Conservation (phyloP, 1,140 invertebrate genomes). For the Sycophaga agraensis region DNA sequence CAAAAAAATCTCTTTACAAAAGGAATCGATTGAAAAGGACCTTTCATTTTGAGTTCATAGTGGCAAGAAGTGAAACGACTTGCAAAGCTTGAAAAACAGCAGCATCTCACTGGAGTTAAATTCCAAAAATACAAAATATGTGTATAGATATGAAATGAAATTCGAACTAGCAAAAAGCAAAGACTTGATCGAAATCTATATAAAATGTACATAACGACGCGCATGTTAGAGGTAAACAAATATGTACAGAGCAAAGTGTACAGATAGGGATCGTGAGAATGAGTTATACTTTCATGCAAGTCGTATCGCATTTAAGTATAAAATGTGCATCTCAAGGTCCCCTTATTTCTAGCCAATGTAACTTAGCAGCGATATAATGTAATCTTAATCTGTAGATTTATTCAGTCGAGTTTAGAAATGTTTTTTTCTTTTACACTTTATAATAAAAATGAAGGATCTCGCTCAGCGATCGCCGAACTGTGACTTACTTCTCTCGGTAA, state of each 20-base stretch:
- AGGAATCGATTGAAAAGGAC: background rate
- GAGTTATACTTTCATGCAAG: conserved; percentile 5
- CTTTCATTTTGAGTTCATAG: conserved; percentile 3
- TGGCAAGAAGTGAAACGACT: conserved; percentile 6
- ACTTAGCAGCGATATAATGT: conserved; percentile 22
- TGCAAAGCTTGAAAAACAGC: conserved; percentile 2
- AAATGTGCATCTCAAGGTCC: conserved; percentile 16
- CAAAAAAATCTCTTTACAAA: conserved; percentile 2
- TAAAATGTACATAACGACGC: conserved; percentile 28
- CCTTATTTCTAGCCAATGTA: conserved; percentile 24
- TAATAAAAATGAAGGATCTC: conserved; percentile 8
- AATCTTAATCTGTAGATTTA: conserved; percentile 25
- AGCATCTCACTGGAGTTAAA: background rate
- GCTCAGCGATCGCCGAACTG: background rate
- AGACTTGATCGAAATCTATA: conserved; percentile 15
- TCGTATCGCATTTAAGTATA: conserved; percentile 9
- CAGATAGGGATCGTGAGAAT: conserved; percentile 6
- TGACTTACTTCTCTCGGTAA: conserved; percentile 6
- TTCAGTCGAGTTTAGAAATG: background rate
- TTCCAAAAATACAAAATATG: background rate
- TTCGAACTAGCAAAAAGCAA: background rate
- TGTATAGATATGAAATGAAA: conserved; percentile 13
- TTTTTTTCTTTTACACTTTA: conserved; percentile 16
- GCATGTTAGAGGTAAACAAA: conserved; percentile 13
- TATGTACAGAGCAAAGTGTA: conserved; percentile 21